These are phyloP conservation scores for Rhabdomys pumilio DNA, from an alignment of 2,797 vertebrate genomes.

Conservation along the genomic window DNA sequence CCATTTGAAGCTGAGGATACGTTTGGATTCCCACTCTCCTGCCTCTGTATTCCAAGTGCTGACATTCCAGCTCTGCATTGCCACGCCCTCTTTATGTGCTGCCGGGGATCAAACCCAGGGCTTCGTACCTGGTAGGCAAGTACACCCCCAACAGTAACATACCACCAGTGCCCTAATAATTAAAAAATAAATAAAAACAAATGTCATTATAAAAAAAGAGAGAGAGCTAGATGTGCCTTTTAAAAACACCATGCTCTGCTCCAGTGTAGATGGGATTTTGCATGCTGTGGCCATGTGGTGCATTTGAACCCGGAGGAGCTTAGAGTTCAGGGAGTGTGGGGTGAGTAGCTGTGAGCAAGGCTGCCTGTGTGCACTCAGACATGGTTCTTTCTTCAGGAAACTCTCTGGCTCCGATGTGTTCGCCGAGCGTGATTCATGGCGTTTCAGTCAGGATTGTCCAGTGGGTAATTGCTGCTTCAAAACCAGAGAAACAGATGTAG, in stretches of 20 bases:
- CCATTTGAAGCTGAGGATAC: neutral
- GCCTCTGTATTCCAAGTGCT: neutral
- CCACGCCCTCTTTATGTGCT: neutral
- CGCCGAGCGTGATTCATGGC: conserved; percentile 87
- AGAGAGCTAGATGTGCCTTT: neutral
- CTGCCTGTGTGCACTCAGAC: conserved; percentile 66
- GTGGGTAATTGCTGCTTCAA: conserved; percentile 90
- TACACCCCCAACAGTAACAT: no score
- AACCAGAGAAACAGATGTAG: conserved; percentile 91
- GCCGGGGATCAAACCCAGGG: neutral
- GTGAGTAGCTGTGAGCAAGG: conserved; percentile 73
- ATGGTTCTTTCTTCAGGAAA: conserved; percentile 79
- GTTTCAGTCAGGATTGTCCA: conserved; percentile 89
- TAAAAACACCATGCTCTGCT: neutral
- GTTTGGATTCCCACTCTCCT: neutral
- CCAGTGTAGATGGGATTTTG: conserved; percentile 60
- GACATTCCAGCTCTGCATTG: neutral
- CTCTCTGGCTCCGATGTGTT: conserved; percentile 86
- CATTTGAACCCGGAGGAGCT: conserved; percentile 71
- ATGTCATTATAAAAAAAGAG: conserved; percentile 53
- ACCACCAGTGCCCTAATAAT: no score
- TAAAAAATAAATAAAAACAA: neutral
- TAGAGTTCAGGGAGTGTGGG: conserved; percentile 65
- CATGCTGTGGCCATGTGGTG: conserved; percentile 53
- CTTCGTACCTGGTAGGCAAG: neutral